Percentiles rank a stretch among this genome's conserved stretches.
phyloP scores from a whole-genome alignment of 2,888 invertebrate species.

The Leptogaster cylindrica region DNA sequence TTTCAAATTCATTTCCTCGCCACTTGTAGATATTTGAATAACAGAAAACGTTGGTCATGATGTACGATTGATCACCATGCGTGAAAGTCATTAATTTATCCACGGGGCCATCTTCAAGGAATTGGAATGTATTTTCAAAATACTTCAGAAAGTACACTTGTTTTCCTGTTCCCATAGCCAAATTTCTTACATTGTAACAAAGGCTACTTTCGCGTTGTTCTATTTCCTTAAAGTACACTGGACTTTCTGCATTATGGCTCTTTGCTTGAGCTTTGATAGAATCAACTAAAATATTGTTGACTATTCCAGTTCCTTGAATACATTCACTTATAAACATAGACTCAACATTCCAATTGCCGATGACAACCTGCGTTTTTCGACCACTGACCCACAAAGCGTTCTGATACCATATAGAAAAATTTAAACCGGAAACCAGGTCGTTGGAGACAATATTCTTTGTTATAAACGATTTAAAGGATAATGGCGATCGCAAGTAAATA shows the following conservation, averaged over 20 bases:
- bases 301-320: constrained; percentile 54
- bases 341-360: constrained; percentile 63
- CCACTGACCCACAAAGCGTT: constrained; percentile 57
- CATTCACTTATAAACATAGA: constrained; percentile 59
- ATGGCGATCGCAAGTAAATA: constrained; percentile 53
- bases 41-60: constrained; percentile 60
- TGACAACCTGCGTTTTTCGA: constrained; percentile 59
- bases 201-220: background rate
- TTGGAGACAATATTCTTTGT: constrained; percentile 52
- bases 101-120: constrained; percentile 35
- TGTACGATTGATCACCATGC: constrained; percentile 43
- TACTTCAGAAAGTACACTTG: constrained; percentile 63
- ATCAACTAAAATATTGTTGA: constrained; percentile 57
- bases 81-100: constrained; percentile 39
- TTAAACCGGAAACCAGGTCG: constrained; percentile 58
- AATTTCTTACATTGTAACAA: constrained; percentile 52
- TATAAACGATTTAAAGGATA: constrained; percentile 54
- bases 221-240: background rate
- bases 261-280: background rate
- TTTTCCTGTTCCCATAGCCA: constrained; percentile 53
- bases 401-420: constrained; percentile 62
- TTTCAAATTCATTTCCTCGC: constrained; percentile 54
- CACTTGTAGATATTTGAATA: constrained; percentile 62
- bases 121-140: constrained; percentile 59
- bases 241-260: background rate